These are phyloP conservation scores for Amblyopsis hoosieri DNA, from an alignment of 2,797 vertebrate species.

Conservation along the genomic window DNA sequence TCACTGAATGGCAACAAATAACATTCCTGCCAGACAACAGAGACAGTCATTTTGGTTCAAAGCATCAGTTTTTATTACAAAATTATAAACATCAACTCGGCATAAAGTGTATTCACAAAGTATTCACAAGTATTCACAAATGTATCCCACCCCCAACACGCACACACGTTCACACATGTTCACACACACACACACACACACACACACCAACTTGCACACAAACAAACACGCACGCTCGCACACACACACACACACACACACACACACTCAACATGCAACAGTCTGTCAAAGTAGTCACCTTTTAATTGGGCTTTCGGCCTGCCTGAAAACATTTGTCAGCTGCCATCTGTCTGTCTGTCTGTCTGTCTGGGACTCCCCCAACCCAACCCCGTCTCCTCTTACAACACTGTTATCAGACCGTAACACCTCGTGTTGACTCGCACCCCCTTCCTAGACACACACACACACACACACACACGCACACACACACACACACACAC, in stretches of 20 bases:
- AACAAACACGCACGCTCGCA: conserved; percentile 31
- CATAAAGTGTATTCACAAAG: conserved; percentile 60
- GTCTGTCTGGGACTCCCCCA: conserved; percentile 11
- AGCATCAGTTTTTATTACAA: conserved; percentile 71
- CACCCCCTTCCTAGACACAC: conserved; percentile 34
- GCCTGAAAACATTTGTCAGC: conserved; percentile 79
- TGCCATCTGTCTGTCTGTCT: conserved; percentile 78
- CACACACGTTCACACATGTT: conserved; percentile 18
- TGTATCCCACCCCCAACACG: conserved; percentile 4
- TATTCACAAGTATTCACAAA: conserved; percentile 36
- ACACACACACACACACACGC: conserved; percentile 5
- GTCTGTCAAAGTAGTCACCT: conserved; percentile 72
- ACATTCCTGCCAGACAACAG: conserved; percentile 61
- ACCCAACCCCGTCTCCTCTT: conserved; percentile 34
- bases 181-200: conserved; percentile 20
- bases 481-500: conserved; percentile 22
- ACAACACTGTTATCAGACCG: conserved; percentile 72
- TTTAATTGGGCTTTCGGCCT: conserved; percentile 66
- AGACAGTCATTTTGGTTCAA: conserved; percentile 33
- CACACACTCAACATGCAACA: conserved; percentile 7
- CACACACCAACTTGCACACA: conserved; percentile 33
- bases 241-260: conserved; percentile 43
- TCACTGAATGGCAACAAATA: conserved; percentile 62
- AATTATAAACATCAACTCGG: conserved; percentile 60
- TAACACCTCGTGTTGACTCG: conserved; percentile 61